These are phyloP conservation scores for Plodia interpunctella DNA, from an alignment of 1,140 invertebrate genomes.

Conservation along the genomic window DNA sequence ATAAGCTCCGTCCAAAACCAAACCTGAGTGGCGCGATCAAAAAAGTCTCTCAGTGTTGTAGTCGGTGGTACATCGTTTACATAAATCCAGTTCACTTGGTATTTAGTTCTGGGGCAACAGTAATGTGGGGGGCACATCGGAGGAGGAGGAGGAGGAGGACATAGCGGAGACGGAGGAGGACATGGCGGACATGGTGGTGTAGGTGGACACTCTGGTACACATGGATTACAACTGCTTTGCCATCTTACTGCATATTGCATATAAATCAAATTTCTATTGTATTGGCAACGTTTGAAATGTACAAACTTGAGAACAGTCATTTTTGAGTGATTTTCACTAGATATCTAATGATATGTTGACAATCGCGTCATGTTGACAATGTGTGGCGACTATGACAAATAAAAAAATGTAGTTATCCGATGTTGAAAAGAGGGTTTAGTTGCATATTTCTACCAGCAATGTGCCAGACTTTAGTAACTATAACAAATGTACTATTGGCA, in stretches of 20 bases:
- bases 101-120: slow-evolving; percentile 45
- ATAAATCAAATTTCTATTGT: neutral
- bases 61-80: slow-evolving; percentile 47
- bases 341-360: too few species aligned
- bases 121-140: slow-evolving; percentile 34
- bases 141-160: slow-evolving; percentile 16
- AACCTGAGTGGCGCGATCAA: slow-evolving; percentile 47
- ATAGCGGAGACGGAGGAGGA: slow-evolving; percentile 17
- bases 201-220: slow-evolving; percentile 12
- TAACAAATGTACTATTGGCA: too few species aligned
- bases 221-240: slow-evolving; percentile 1
- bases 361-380: neutral
- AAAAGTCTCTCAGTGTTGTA: slow-evolving; percentile 37
- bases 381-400: neutral
- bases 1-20: slow-evolving; percentile 57
- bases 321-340: neutral
- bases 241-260: neutral
- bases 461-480: too few species aligned
- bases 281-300: neutral
- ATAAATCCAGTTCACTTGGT: slow-evolving; percentile 51
- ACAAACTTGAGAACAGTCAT: neutral
- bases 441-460: too few species aligned
- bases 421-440: too few species aligned
- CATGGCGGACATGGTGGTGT: slow-evolving; percentile 19
- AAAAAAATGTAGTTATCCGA: too few species aligned